Conservation (phyloP, 2,797 vertebrate species). For the Anguilla pacifica region DNA sequence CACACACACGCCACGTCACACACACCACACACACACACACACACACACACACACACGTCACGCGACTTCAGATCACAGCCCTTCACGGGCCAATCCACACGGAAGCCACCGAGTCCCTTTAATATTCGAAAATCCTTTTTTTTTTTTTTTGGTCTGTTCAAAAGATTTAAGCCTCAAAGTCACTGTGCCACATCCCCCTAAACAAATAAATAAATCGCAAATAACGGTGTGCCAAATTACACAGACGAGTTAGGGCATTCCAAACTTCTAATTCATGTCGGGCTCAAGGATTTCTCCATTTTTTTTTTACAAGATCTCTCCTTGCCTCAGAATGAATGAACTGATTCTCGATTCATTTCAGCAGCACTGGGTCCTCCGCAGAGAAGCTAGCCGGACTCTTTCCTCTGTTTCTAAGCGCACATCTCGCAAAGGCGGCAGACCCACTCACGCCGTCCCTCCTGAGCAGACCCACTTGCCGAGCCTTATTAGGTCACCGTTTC, state of each 20-base stretch:
- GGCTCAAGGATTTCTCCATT: background rate
- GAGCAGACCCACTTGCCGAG: background rate
- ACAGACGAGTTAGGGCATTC: background rate
- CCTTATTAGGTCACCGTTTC: constrained; percentile 14
- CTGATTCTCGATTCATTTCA: constrained; percentile 18
- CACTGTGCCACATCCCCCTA: background rate
- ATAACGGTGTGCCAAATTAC: background rate
- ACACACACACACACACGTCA: background rate
- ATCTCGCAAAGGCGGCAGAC: constrained; percentile 27
- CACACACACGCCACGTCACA: too few relatives aligned
- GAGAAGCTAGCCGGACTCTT: constrained; percentile 16
- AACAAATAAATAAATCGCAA: background rate
- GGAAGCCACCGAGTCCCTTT: background rate
- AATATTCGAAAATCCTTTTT: background rate
- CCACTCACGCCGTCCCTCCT: constrained; percentile 20
- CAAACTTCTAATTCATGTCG: background rate
- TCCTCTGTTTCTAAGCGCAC: background rate
- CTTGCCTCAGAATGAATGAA: too few relatives aligned
- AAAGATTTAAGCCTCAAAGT: background rate
- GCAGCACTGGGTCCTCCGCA: background rate
- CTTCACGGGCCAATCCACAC: background rate
- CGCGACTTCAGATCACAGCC: background rate
- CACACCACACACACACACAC: too few relatives aligned
- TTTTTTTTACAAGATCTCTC: background rate
- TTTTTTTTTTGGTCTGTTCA: background rate